Percentiles rank a stretch among this genome's conserved stretches.
phyloP scores from a whole-genome alignment of 2,888 invertebrate species.

The Drosophila birchii region DNA sequence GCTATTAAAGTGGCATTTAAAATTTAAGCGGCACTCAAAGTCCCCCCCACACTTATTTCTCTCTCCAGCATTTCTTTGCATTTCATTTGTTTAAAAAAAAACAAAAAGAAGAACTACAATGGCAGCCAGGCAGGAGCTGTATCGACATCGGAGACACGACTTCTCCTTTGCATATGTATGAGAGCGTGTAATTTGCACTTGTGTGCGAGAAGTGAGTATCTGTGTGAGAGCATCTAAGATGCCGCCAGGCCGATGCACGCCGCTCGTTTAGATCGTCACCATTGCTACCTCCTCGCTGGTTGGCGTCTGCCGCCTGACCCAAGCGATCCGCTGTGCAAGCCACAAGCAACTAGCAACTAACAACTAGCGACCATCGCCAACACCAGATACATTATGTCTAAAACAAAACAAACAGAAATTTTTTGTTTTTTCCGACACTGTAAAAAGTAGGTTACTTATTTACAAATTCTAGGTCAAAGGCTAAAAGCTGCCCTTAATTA shows the following conservation, averaged over 20 bases:
- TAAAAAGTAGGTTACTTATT: neutral
- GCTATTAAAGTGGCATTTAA: slow-evolving; percentile 83
- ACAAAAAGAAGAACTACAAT: slow-evolving; percentile 54
- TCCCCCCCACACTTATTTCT: slow-evolving; percentile 50
- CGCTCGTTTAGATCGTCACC: slow-evolving; percentile 76
- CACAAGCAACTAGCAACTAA: slow-evolving; percentile 19
- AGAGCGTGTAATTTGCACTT: slow-evolving; percentile 71
- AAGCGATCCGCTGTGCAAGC: slow-evolving; percentile 31
- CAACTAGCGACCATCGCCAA: slow-evolving; percentile 15
- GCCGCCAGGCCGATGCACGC: slow-evolving; percentile 70
- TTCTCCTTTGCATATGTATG: slow-evolving; percentile 73
- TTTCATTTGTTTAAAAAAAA: slow-evolving; percentile 47
- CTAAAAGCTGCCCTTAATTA: too few species aligned
- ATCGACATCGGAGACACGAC: slow-evolving; percentile 61
- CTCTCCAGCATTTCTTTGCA: slow-evolving; percentile 7
- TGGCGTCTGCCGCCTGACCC: slow-evolving; percentile 51
- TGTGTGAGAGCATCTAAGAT: slow-evolving; percentile 77
- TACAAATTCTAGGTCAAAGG: too few species aligned
- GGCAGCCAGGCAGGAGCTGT: slow-evolving; percentile 43
- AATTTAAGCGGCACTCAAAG: slow-evolving; percentile 77
- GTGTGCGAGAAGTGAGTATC: slow-evolving; percentile 31
- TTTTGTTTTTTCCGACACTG: slow-evolving; percentile 12
- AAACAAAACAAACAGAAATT: slow-evolving; percentile 49
- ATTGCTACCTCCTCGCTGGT: slow-evolving; percentile 46
- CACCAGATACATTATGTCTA: slow-evolving; percentile 48